These are phyloP conservation scores for Beris chalybata DNA, from an alignment of 2,888 invertebrate species.

Conservation along the genomic window DNA sequence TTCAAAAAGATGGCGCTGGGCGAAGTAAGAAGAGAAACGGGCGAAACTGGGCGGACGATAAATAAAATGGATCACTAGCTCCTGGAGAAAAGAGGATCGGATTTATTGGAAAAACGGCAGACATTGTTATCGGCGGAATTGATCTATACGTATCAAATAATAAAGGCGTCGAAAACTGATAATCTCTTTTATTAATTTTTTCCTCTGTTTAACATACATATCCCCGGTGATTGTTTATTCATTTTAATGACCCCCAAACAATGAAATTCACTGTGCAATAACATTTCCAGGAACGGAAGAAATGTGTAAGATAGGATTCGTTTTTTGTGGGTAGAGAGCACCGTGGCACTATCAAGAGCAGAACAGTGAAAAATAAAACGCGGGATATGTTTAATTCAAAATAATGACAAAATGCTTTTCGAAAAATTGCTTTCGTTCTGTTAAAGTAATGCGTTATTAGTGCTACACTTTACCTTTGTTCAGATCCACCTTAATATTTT, in stretches of 20 bases:
- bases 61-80: too few relatives aligned
- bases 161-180: too few relatives aligned
- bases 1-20: too few relatives aligned
- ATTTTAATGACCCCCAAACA: constrained; percentile 39
- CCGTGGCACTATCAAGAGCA: constrained; percentile 5
- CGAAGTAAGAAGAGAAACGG: too few relatives aligned
- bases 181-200: too few relatives aligned
- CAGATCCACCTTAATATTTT: background rate
- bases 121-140: too few relatives aligned
- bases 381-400: constrained; percentile 38
- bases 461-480: constrained; percentile 26
- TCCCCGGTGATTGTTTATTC: constrained; percentile 38
- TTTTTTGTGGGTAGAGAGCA: background rate
- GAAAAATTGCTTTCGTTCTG: constrained; percentile 40
- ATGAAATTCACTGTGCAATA: constrained; percentile 35
- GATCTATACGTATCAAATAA: too few relatives aligned
- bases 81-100: too few relatives aligned
- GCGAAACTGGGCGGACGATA: too few relatives aligned
- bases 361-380: constrained; percentile 35
- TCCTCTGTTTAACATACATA: too few relatives aligned
- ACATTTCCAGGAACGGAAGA: constrained; percentile 32
- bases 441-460: constrained; percentile 32
- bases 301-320: constrained; percentile 5
- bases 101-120: too few relatives aligned
- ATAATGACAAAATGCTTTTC: constrained; percentile 41